Base-by-base conservation (phyloP, 2,888 invertebrate species). In the Danaus chrysippus region DNA sequence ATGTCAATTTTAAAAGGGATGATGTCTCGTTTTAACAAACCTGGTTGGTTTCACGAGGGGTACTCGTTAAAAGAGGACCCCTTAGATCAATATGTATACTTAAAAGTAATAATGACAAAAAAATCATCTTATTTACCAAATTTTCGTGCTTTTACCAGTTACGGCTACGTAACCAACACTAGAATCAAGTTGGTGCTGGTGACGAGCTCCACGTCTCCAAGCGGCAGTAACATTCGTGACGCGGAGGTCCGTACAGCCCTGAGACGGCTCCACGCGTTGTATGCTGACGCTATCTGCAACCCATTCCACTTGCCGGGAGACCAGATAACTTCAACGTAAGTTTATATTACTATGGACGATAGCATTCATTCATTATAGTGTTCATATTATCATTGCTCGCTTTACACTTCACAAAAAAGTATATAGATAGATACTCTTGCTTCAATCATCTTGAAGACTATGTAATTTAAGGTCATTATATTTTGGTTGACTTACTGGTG, bases 101-200 rank as follows among this genome's bases (percentile, higher is more conserved):
- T 23, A 3, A 23, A 23, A 23, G 23, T 23, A 23, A 23, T 34
- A 0, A 34, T 34, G 3, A 34, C 3, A 34, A 34, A 34, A 34
- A 34, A 5, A 34, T 6, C 2, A 34, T 34, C 6, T 5, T 34
- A 3, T 34, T 34, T 5, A 34, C 23, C 23, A 34, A 34, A 34
- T 8, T 6, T 34, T 34, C 23, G 3, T 34, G 6, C 23, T 46
- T 54, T 55, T 64, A 68, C 58, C 71, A 97, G 96, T 73, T 97
- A 96, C 89, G 99, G 99, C 0, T 99, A 98, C 86, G 97, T 98
- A 10, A 98, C 98, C n/a, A 99, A 98, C 78, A 98, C 98, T 0
- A 96, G 96, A 89, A 95, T 98, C 10, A 99, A 99, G 84, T 95
- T 99, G 78, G 95, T 99, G 9, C 94, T 99, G 63, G 96, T 98